A percentile compares a stretch with the other conserved stretches of the same genome.
phyloP scores from a whole-genome alignment of 2,888 invertebrate genomes.

The Drosophila fulvimacula region DNA sequence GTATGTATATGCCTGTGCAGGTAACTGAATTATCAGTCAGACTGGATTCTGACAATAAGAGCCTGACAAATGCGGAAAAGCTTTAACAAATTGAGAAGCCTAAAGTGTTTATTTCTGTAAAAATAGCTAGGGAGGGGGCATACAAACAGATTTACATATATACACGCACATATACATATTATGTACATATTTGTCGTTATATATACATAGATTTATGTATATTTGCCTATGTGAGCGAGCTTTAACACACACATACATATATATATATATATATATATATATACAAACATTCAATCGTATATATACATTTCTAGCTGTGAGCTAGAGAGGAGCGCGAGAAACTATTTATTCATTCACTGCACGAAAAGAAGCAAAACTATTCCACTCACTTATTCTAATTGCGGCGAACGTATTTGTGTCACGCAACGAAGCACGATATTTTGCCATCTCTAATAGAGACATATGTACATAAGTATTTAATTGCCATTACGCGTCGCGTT shows the following conservation, averaged over 20 bases:
- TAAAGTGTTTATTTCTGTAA: constrained; percentile 39
- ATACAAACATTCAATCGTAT: too few relatives aligned
- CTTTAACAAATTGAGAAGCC: constrained; percentile 23
- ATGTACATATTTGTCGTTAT: constrained; percentile 12
- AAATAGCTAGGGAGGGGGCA: constrained; percentile 46
- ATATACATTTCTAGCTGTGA: background rate
- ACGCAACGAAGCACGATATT: background rate
- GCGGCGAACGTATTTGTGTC: background rate
- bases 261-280: background rate
- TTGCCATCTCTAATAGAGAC: constrained; percentile 15
- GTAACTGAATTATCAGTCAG: constrained; percentile 48
- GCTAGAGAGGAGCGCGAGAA: constrained; percentile 4
- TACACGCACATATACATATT: too few relatives aligned
- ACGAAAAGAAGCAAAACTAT: background rate
- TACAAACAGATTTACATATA: constrained; percentile 24
- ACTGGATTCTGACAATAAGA: constrained; percentile 42
- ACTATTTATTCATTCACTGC: constrained; percentile 1
- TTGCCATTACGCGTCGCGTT: constrained; percentile 49
- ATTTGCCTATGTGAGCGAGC: constrained; percentile 6
- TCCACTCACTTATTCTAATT: background rate
- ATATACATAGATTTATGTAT: constrained; percentile 1
- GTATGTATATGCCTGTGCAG: constrained; percentile 6
- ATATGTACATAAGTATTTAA: constrained; percentile 40
- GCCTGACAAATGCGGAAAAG: constrained; percentile 54
- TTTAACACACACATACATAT: background rate